A percentile compares a stretch with the other conserved stretches of the same genome.
These are phyloP conservation scores for Musca domestica DNA, from an alignment of 1,140 invertebrate genomes.

Conservation along the genomic window DNA sequence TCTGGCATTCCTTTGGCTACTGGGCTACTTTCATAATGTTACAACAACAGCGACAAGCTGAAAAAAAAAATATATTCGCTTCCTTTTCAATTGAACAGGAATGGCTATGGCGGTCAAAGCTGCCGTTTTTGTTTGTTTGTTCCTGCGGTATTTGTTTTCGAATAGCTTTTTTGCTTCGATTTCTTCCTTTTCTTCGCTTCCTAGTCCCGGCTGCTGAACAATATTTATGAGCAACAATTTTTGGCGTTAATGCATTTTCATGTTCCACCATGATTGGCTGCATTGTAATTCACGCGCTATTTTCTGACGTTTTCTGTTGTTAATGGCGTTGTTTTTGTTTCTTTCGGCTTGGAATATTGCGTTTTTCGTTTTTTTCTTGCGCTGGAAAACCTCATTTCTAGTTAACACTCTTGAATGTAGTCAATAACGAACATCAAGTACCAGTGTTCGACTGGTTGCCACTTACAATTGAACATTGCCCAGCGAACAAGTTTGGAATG, in stretches of 20 bases:
- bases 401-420: slow-evolving; percentile 12
- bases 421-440: slow-evolving; percentile 11
- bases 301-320: slow-evolving; percentile 1
- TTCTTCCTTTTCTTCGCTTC: too few species aligned
- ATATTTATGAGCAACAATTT: slow-evolving; percentile 22
- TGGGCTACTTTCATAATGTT: too few species aligned
- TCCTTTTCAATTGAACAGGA: too few species aligned
- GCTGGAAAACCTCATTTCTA: slow-evolving; percentile 14
- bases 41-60: neutral
- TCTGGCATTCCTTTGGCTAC: neutral
- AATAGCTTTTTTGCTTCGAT: too few species aligned
- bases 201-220: neutral
- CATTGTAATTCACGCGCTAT: slow-evolving; percentile 20
- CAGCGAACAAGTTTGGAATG: too few species aligned
- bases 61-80: neutral
- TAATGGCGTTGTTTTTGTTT: neutral
- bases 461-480: too few species aligned
- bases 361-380: neutral
- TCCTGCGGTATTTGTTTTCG: too few species aligned
- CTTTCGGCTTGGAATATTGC: too few species aligned
- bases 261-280: slow-evolving; percentile 18
- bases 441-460: neutral
- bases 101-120: too few species aligned
- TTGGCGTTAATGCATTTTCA: slow-evolving; percentile 21
- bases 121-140: too few species aligned